These are phyloP conservation scores for Creontiades dilutus DNA, from an alignment of 2,888 invertebrate species.

Conservation along the genomic window DNA sequence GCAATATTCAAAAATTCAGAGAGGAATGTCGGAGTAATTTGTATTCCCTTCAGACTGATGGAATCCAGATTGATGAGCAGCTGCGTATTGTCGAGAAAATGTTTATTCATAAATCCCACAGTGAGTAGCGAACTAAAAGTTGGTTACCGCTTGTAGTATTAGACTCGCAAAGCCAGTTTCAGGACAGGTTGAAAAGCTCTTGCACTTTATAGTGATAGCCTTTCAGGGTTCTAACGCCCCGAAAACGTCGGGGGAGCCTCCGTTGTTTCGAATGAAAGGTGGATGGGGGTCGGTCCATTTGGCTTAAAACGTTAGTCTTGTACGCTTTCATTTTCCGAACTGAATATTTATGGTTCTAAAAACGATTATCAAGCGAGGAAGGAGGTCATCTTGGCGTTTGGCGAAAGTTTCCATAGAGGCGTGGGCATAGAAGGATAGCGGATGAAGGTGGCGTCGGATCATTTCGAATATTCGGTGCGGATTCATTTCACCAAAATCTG, in stretches of 20 bases:
- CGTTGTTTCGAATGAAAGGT: constrained; percentile 57
- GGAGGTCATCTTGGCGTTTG: constrained; percentile 22
- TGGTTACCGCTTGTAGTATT: not conserved
- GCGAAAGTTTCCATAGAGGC: constrained; percentile 24
- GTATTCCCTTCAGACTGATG: too few relatives aligned
- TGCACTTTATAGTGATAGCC: constrained; percentile 22
- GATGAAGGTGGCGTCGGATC: not conserved
- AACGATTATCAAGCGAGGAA: not conserved
- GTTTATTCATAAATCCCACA: too few relatives aligned
- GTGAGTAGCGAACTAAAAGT: not conserved
- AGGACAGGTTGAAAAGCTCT: constrained; percentile 27
- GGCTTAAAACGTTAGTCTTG: constrained; percentile 57
- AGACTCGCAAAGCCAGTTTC: not conserved
- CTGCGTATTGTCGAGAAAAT: too few relatives aligned
- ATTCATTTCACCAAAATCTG: too few relatives aligned
- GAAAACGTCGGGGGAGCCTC: not conserved
- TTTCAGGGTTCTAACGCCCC: not conserved
- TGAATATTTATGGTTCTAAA: constrained; percentile 56
- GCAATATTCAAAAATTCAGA: too few relatives aligned
- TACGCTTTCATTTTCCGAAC: constrained; percentile 52
- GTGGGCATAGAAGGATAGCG: not conserved
- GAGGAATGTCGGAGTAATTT: too few relatives aligned
- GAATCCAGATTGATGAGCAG: too few relatives aligned
- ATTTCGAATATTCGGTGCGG: constrained; percentile 11
- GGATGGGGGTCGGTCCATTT: constrained; percentile 34